Base-by-base conservation (phyloP, 2,797 vertebrate genomes). In the Synaphobranchus kaupii region DNA sequence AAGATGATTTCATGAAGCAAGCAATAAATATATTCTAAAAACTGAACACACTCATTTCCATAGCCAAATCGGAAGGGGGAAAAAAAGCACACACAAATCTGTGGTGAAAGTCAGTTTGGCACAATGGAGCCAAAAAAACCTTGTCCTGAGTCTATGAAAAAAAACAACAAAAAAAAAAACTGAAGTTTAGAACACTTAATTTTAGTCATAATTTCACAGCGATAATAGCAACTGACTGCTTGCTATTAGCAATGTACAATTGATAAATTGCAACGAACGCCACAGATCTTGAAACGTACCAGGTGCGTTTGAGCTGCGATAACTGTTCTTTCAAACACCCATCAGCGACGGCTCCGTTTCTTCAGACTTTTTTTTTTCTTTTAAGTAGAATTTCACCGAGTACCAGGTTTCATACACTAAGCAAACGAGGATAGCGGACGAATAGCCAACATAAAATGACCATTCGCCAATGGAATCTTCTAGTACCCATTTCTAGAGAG, bases 61-160 rank as follows among this genome's bases (percentile, higher is more conserved):
- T 78, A 47, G 50, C 44, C 44, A 20, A 20, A 81, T 9, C 25
- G n/a, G 13, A 7, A 8, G 76, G 3, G 10, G 8, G 34, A 44
- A 44, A n/a, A 20, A 5, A 76, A 1, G n/a, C n/a, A n/a, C 10
- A 34, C 1, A 3, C 0, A 4, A n/a, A 81, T 50, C 22, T 8
- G 78, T 50, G 25, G 52, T 89, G 58, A 4, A 83, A 88, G 76
- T 90, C 84, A 60, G 87, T 94, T 95, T 94, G 93, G 94, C 94
- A 95, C 92, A 85, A 89, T 52, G 81, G 71, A 92, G 91, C 91
- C 90, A 91, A 88, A 87, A 50, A 81, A 81, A 12, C 71, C 68
- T 44, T 22, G 76, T 80, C 39, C 76, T 22, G 68, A 39, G n/a
- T 39, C 31, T 28, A 73, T 34, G 31, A 73, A 6, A 39, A n/a